Percentiles rank a stretch among this genome's conserved stretches.
These are phyloP conservation scores for Plodia interpunctella DNA, from an alignment of 1,140 invertebrate genomes.

Conservation along the genomic window DNA sequence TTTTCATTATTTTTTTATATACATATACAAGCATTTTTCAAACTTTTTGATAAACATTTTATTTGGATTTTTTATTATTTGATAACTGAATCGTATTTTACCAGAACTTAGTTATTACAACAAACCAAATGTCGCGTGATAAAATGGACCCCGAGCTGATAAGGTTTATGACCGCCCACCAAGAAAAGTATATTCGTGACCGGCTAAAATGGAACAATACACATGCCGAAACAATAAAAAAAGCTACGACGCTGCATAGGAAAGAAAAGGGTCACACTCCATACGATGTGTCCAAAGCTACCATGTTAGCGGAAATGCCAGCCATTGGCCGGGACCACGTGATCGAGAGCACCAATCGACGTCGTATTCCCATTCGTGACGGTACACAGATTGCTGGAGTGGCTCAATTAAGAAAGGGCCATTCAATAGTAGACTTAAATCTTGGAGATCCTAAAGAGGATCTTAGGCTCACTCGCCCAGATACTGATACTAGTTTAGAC, in stretches of 20 bases:
- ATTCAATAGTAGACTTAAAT: conserved; percentile 44
- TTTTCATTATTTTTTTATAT: too few relatives aligned
- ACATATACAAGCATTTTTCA: too few relatives aligned
- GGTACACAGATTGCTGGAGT: conserved; percentile 36
- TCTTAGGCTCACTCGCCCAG: conserved; percentile 33
- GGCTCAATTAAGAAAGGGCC: conserved; percentile 34
- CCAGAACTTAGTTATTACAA: too few relatives aligned
- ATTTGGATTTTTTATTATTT: too few relatives aligned
- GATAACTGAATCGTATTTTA: too few relatives aligned
- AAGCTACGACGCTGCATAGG: conserved; percentile 44
- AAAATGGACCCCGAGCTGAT: conserved; percentile 42
- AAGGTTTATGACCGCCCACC: conserved; percentile 52
- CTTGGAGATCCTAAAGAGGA: conserved; percentile 46
- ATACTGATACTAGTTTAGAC: conserved; percentile 34
- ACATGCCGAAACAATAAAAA: conserved; percentile 37
- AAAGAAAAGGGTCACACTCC: conserved; percentile 49
- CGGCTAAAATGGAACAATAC: conserved; percentile 53
- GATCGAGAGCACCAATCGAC: conserved; percentile 33
- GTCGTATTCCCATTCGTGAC: conserved; percentile 36
- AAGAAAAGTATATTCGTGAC: conserved; percentile 55
- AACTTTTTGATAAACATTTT: too few relatives aligned
- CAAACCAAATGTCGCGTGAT: conserved; percentile 32
- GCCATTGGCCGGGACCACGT: conserved; percentile 43
- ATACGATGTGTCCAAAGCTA: conserved; percentile 42
- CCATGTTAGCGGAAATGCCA: conserved; percentile 41